Evolutionary conservation across 2,888 invertebrate genomes (phyloP).

Genomic region (Bimastos eiseni): DNA sequence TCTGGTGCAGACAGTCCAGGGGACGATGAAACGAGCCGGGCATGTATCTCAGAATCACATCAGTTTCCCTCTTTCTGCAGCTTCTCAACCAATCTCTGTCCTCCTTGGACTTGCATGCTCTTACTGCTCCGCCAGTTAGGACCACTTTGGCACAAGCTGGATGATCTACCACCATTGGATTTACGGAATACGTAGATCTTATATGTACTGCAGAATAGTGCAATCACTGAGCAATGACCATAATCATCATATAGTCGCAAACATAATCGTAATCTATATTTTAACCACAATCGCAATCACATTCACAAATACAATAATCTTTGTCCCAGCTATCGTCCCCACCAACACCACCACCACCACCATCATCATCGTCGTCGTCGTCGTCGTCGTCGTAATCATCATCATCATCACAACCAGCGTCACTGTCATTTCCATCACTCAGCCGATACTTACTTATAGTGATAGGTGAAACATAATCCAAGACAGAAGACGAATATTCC

Average conservation of each 20-base stretch:
- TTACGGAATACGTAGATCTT: too few relatives aligned
- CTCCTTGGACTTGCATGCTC: too few relatives aligned
- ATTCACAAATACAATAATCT: background rate
- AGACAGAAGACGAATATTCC: background rate
- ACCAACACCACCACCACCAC: background rate
- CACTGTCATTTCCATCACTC: too few relatives aligned
- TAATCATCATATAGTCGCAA: background rate
- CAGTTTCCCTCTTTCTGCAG: too few relatives aligned
- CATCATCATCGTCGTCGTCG: background rate
- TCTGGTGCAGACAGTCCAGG: too few relatives aligned
- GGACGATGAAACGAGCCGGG: too few relatives aligned
- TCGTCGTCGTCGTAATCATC: slow-evolving; percentile 15
- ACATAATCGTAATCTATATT: background rate
- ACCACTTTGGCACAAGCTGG: too few relatives aligned
- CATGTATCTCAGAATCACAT: too few relatives aligned
- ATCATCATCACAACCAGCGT: background rate
- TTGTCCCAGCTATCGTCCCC: background rate
- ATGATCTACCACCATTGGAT: too few relatives aligned
- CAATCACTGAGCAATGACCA: background rate
- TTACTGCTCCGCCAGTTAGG: too few relatives aligned
- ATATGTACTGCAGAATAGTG: background rate
- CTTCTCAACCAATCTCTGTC: too few relatives aligned
- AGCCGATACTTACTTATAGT: background rate
- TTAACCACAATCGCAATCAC: background rate
- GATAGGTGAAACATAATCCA: background rate